A percentile compares a stretch with the other conserved stretches of the same genome.
These are phyloP conservation scores for Lottia scabra DNA, from an alignment of 2,888 invertebrate genomes.

Conservation along the genomic window DNA sequence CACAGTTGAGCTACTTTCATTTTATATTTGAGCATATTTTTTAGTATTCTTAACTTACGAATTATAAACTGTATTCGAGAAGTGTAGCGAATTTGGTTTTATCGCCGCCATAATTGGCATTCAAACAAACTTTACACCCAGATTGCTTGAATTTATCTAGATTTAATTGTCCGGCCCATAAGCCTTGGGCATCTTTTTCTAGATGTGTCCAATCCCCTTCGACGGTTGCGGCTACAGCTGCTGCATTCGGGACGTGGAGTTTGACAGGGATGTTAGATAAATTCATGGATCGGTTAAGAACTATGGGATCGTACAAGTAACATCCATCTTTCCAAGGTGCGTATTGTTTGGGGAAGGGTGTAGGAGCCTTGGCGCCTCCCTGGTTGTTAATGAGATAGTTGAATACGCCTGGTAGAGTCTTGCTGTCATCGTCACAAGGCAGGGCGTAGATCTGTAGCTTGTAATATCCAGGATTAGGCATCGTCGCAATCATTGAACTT, in stretches of 20 bases:
- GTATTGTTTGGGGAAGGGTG: constrained; percentile 67
- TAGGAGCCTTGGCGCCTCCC: constrained; percentile 40
- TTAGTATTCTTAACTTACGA: too few relatives aligned
- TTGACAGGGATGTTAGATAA: constrained; percentile 48
- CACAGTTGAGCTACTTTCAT: too few relatives aligned
- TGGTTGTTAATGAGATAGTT: constrained; percentile 65
- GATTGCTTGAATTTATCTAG: constrained; percentile 52
- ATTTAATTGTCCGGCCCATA: constrained; percentile 59
- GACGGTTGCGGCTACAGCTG: constrained; percentile 63
- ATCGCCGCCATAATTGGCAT: constrained; percentile 63
- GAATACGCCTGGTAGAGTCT: constrained; percentile 66
- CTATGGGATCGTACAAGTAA: constrained; percentile 58
- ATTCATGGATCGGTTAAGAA: constrained; percentile 43
- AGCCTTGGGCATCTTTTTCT: constrained; percentile 47
- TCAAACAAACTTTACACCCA: constrained; percentile 57
- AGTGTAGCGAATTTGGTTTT: constrained; percentile 65
- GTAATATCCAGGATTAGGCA: constrained; percentile 62
- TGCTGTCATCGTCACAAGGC: constrained; percentile 60
- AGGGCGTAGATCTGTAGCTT: constrained; percentile 67
- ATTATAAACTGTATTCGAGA: constrained; percentile 59
- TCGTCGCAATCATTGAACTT: constrained; percentile 41
- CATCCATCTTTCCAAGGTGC: constrained; percentile 69
- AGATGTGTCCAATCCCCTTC: constrained; percentile 67
- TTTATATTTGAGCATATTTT: too few relatives aligned
- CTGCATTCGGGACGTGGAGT: constrained; percentile 61